A percentile compares a stretch with the other conserved stretches of the same genome.
phyloP scores from a whole-genome alignment of 2,888 invertebrate genomes.

The Ornithoptera alexandrae region DNA sequence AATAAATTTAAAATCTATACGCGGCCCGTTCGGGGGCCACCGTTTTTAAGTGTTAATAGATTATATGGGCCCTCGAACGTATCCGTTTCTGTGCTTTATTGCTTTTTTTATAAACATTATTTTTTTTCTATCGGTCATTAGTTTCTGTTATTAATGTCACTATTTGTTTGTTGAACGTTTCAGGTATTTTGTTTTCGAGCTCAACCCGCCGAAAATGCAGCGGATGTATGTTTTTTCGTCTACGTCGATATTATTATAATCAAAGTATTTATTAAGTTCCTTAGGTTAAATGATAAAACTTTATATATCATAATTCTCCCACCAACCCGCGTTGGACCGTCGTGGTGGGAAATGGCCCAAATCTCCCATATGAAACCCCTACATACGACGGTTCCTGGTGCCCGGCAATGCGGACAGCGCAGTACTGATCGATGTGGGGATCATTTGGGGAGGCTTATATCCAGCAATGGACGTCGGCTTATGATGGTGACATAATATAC shows the following conservation, averaged over 20 bases:
- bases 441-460: too few relatives aligned
- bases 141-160: conserved; percentile 32
- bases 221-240: background rate
- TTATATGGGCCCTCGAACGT: conserved; percentile 40
- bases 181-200: conserved; percentile 18
- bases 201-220: background rate
- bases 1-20: conserved; percentile 70
- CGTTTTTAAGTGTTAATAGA: conserved; percentile 73
- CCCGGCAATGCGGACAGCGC: too few relatives aligned
- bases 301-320: background rate
- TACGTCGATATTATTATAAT: background rate
- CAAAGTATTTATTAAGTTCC: background rate
- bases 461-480: too few relatives aligned
- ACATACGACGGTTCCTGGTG: too few relatives aligned
- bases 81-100: conserved; percentile 36
- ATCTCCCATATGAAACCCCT: too few relatives aligned
- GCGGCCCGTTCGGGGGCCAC: conserved; percentile 55
- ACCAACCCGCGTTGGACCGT: too few relatives aligned
- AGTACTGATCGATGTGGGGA: too few relatives aligned
- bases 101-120: conserved; percentile 36
- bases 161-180: conserved; percentile 32
- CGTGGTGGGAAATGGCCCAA: too few relatives aligned
- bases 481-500: too few relatives aligned
- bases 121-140: conserved; percentile 39
- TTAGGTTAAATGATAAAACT: too few relatives aligned